Percentiles rank a stretch among this genome's conserved stretches.
Conservation (phyloP, 2,888 invertebrate genomes). For the Meghimatium bilineatum region DNA sequence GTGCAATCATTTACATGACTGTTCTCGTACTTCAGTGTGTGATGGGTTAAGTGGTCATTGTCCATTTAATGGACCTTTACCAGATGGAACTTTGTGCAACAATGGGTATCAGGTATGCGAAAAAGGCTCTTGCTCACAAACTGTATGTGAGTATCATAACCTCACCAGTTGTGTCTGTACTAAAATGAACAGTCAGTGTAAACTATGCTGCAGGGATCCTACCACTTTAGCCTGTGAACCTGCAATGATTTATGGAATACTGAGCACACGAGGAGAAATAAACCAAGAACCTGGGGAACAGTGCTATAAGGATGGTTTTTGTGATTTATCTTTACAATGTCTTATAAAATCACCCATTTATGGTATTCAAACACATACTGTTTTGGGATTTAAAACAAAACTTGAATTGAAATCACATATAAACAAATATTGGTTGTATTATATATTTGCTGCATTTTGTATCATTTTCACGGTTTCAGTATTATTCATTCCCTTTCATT, state of each 20-base stretch:
- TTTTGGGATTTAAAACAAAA: conserved; percentile 49
- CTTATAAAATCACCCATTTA: conserved; percentile 48
- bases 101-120: conserved; percentile 57
- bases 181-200: conserved; percentile 50
- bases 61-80: conserved; percentile 50
- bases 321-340: not conserved
- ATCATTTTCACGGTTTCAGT: not conserved
- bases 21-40: conserved; percentile 56
- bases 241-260: conserved; percentile 22
- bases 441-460: conserved; percentile 1
- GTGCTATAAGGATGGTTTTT: conserved; percentile 50
- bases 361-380: conserved; percentile 44
- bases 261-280: conserved; percentile 1
- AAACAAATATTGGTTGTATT: conserved; percentile 39
- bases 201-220: conserved; percentile 57
- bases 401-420: not conserved
- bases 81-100: conserved; percentile 58
- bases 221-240: conserved; percentile 48
- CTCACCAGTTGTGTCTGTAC: conserved; percentile 57
- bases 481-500: conserved; percentile 1
- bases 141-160: conserved; percentile 56
- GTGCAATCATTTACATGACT: conserved; percentile 59
- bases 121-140: conserved; percentile 57
- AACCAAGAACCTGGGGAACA: conserved; percentile 50
- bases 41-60: conserved; percentile 58